phyloP scores from a whole-genome alignment of 2,113 vertebrate species.

The Syrrhaptes paradoxus region DNA sequence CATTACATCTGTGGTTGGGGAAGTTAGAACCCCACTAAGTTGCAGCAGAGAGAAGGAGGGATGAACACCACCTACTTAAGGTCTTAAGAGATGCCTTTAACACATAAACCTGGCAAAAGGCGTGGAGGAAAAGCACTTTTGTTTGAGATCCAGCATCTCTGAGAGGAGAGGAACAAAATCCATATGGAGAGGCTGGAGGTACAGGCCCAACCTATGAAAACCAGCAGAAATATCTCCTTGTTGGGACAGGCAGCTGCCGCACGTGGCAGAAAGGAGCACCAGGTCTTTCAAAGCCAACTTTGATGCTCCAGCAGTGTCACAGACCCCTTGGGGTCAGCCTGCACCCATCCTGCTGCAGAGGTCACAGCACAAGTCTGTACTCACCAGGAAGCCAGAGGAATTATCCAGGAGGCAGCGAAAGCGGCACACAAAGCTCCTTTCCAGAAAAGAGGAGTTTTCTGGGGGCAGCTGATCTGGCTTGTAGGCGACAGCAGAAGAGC shows the following conservation, averaged over 20 bases:
- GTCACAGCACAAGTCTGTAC: background rate
- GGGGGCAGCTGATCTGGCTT: constrained; percentile 71
- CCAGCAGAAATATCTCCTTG: background rate
- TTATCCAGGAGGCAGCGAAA: constrained; percentile 86
- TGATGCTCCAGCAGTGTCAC: background rate
- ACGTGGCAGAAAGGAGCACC: accelerated
- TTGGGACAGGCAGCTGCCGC: background rate
- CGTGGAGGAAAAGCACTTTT: background rate
- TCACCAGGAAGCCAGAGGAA: constrained; percentile 83
- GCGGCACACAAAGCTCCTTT: constrained; percentile 80
- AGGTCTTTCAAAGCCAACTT: background rate
- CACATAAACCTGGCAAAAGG: background rate
- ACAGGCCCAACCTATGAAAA: background rate
- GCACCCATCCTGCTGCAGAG: background rate
- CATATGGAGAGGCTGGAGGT: background rate
- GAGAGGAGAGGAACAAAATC: background rate
- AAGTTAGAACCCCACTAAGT: background rate
- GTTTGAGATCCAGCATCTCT: background rate
- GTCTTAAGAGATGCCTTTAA: background rate
- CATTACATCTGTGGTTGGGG: background rate
- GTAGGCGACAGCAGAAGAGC: constrained; percentile 8
- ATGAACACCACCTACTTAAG: background rate
- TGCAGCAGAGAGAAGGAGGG: background rate
- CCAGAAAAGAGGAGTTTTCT: constrained; percentile 83
- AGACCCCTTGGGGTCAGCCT: background rate